Percentiles rank a stretch among this genome's conserved stretches.
phyloP scores from a whole-genome alignment of 1,140 invertebrate species.

The Bombus superbus region DNA sequence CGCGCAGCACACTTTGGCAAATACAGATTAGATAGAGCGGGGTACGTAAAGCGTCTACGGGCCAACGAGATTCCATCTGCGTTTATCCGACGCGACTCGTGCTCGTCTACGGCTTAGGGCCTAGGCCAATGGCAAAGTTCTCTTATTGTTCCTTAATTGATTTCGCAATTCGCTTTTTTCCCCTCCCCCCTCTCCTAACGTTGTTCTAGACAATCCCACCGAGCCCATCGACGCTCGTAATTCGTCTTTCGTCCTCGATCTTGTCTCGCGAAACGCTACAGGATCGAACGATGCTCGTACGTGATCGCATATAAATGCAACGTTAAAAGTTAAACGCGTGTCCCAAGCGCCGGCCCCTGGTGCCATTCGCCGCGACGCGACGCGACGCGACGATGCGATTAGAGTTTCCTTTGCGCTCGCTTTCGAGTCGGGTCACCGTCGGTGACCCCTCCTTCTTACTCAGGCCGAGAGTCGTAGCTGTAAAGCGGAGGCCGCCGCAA shows the following conservation, averaged over 20 bases:
- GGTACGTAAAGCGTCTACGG: constrained; percentile 47
- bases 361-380: too few relatives aligned
- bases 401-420: constrained; percentile 42
- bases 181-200: too few relatives aligned
- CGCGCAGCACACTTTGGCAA: constrained; percentile 45
- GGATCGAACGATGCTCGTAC: too few relatives aligned
- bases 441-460: constrained; percentile 51
- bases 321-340: too few relatives aligned
- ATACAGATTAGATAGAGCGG: constrained; percentile 16
- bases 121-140: too few relatives aligned
- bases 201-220: too few relatives aligned
- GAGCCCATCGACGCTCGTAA: too few relatives aligned
- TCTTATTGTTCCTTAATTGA: neutral
- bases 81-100: constrained; percentile 7
- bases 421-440: constrained; percentile 58
- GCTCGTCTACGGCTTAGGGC: too few relatives aligned
- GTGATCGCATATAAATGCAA: too few relatives aligned
- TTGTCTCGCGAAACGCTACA: too few relatives aligned
- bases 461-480: constrained; percentile 38
- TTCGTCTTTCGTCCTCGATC: too few relatives aligned
- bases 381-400: constrained; percentile 24
- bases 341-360: too few relatives aligned
- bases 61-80: constrained; percentile 66
- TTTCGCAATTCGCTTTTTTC: neutral
- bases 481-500: constrained; percentile 37